Base-by-base conservation (phyloP, 2,797 vertebrate species). In the Sylvia borin region DNA sequence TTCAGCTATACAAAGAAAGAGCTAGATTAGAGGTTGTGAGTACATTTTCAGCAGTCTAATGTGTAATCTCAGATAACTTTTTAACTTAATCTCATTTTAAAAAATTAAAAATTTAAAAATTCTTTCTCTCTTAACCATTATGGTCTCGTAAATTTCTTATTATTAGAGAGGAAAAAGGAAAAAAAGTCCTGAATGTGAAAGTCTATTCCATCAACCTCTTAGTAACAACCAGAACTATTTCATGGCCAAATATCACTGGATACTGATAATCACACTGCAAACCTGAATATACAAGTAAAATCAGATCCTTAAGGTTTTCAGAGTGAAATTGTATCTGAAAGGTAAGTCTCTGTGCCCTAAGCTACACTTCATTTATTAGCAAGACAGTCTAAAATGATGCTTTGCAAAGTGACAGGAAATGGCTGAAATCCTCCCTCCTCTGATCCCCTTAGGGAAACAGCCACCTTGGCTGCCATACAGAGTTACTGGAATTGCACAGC, bases 381-480 rank as follows among this genome's bases (percentile, higher is more conserved):
- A 95, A 95, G 91, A 92, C 42, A 93, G 53, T 89, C 36, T 96
- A 90, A 97, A 97, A 92, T 92, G 61, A 94, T 90, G 48, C 43
- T 70, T 97, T 94, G 86, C 53, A 96, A 95, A 84, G 85, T 91
- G 95, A 97, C 91, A 97, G 96, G 95, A 93, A 84, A 97, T 90
- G 93, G 96, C 92, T 97, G 95, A 97, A 97, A 97, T 97, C 94
- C 97, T 97, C 95, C 94, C 97, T 97, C 96, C 97, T 97, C 92
- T 96, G 90, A 97, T 74, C 34, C 93, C 97, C 92, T n/a, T 53
- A 80, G 92, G 97, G 96, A 96, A 97, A 90, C 85, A 97, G 94
- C 93, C 96, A 97, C 93, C 68, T 97, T 95, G 92, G 92, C 97
- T 98, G 98, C 95, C 98, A 98, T 85, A 88, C 66, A 91, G 54